A percentile compares a stretch with the other conserved stretches of the same genome.
Conservation (phyloP, 2,797 vertebrate species). For the Tympanoctomys barrerae region DNA sequence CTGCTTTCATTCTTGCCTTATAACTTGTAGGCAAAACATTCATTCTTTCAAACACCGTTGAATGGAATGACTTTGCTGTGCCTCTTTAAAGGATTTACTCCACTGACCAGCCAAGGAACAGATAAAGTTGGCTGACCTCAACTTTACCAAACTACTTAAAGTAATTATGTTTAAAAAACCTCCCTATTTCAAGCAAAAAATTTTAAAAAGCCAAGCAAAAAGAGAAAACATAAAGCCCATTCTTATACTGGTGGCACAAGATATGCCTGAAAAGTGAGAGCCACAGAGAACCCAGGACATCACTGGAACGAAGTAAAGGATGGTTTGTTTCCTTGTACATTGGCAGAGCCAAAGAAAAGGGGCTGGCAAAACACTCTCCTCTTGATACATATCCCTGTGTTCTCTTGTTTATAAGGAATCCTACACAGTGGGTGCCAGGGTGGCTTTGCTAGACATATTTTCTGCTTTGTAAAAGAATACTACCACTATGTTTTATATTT, state of each 20-base stretch:
- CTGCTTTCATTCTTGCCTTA: not conserved
- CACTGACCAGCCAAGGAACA: not conserved
- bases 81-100: not conserved
- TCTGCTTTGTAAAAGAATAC: not conserved
- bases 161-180: conserved; percentile 51
- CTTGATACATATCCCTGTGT: not conserved
- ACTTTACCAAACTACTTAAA: not conserved
- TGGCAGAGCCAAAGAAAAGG: not conserved
- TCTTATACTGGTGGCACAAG: not conserved
- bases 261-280: not conserved
- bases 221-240: not conserved
- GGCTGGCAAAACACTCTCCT: not conserved
- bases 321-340: not conserved
- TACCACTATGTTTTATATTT: not conserved
- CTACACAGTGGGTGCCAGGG: not conserved
- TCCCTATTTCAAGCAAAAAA: not conserved
- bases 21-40: not conserved
- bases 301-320: not conserved
- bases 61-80: no score
- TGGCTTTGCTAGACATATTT: not conserved
- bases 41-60: not conserved
- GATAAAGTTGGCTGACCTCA: not conserved
- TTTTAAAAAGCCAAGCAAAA: not conserved
- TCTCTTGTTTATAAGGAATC: not conserved
- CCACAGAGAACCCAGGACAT: rapidly evolving